Evolutionary conservation across 2,888 invertebrate genomes (phyloP), one percentile per base, ranked within the genome.

Genomic region (Machimus atricapillus): DNA sequence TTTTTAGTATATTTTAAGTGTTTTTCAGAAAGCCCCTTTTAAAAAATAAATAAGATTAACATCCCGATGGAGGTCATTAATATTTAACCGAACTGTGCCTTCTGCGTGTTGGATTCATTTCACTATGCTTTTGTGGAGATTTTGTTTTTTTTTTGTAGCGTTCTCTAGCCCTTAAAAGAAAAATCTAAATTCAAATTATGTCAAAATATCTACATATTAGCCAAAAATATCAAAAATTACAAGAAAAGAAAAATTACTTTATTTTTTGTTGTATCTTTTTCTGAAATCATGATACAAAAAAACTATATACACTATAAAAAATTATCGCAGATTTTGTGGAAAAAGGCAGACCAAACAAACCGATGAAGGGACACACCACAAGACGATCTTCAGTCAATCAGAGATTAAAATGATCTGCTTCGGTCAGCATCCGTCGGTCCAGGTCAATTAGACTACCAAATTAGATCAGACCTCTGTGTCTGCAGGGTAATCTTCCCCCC

Each of bases 361-460:
- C 9, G 23, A 78, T 66, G 27, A 27, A 66, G 27, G 66, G 19
- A 27, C 66, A 66, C 9, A n/a, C 56, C 8, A 56, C 7, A 56
- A 56, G 16, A 27, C 12, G 37, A 37, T 77, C 40, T n/a, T 56
- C 66, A 23, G 66, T 27, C 23, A 66, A 19, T 66, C 66, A 66
- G 27, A 66, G 66, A 66, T 66, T 66, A 23, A 66, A 12, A 27
- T 78, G 43, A 23, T 78, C 37, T 40, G 40, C 23, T 23, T 23
- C 37, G 12, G 14, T 31, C 46, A 52, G 43, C 79, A 79, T 46
- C 52, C 46, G 79, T 79, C 56, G n/a, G 2, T 79, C 52, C 12
- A 34, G 27, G 23, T n/a, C 79, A 23, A 79, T 79, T 79, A 40
- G 79, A 79, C 56, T 79, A 79, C 79, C 79, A 79, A 79, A 79